Percentiles rank a stretch among this genome's conserved stretches.
Conservation (phyloP, 1,140 invertebrate species). For the Colletes gigas region DNA sequence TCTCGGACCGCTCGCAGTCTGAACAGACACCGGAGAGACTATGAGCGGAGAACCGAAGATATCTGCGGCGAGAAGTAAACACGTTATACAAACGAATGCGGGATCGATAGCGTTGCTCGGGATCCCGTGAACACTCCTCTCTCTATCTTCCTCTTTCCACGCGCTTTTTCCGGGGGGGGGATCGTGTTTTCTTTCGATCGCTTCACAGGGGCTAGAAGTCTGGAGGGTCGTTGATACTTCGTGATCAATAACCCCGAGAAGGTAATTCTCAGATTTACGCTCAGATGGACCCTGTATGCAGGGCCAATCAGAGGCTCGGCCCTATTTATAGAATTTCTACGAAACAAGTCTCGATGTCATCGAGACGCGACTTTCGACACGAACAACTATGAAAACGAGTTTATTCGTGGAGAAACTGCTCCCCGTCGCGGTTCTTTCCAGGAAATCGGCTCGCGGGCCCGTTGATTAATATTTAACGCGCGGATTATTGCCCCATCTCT, state of each 20-base stretch:
- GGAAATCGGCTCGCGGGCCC: not conserved
- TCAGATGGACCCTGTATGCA: too few species aligned
- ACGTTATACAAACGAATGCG: slow-evolving; percentile 70
- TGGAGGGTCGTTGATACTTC: slow-evolving; percentile 3
- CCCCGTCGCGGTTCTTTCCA: not conserved
- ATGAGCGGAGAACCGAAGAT: slow-evolving; percentile 59
- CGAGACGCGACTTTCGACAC: not conserved
- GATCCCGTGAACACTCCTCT: slow-evolving; percentile 3
- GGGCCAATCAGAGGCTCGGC: too few species aligned
- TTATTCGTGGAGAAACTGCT: not conserved
- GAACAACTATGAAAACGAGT: not conserved
- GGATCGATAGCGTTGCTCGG: slow-evolving; percentile 63
- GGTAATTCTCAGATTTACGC: slow-evolving; percentile 19
- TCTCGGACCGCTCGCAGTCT: slow-evolving; percentile 40
- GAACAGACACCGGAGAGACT: slow-evolving; percentile 39
- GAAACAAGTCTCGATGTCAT: not conserved
- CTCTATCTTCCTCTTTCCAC: not conserved
- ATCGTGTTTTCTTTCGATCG: not conserved
- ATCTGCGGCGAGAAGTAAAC: slow-evolving; percentile 72
- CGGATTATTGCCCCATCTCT: not conserved
- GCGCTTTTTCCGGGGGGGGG: not conserved
- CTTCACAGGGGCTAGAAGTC: not conserved
- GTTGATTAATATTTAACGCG: not conserved
- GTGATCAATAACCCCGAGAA: slow-evolving; percentile 19
- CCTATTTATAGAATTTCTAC: not conserved